Base-by-base conservation (phyloP, 2,113 vertebrate genomes). In the Nyctereutes procyonoides region DNA sequence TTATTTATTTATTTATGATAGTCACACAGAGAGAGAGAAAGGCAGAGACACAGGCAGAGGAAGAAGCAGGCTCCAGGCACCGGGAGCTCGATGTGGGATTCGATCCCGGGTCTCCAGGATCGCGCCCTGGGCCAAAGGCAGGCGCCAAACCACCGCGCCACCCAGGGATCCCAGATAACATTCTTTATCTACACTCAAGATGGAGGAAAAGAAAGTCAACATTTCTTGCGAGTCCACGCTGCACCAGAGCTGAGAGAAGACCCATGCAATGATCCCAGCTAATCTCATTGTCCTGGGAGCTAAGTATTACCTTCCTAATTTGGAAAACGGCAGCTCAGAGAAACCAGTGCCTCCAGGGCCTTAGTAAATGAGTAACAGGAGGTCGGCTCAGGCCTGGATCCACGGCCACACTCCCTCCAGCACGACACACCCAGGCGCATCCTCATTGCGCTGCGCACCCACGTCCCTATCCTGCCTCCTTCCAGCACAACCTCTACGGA, bases 381-480 rank as follows among this genome's bases (percentile, higher is more conserved):
- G 62, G 69, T 19, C 22, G 51, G 62, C 87, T 69, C 62, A 92
- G n/a, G 43, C 19, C 73, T 79, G 43, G 89, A 51, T 51, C 12
- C 83, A 74, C 35, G 43, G 51, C 22, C 48, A 48, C 5, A 38
- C 0, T 5, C 43, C 60, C 67, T 63, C 19, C 9, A 30, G 8
- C 0, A 43, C 10, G 3, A n/a, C 17, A 17, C 3, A 1, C 0
- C 0, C 8, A 16, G 20, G 1, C 71, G 43, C 48, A 10, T 9
- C 20, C 30, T 65, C 11, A 9, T 19, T 51, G 3, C 2, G 26
- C 58, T 53, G 26, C 19, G 1, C 35, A 22, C 28, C 56, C 35
- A 22, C 1, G 20, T 89, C 55, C 69, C 83, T n/a, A 16, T 20
- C 14, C 62, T 60, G 55, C 32, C 56, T 73, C 20, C n/a, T 10